Evolutionary conservation across 2,888 invertebrate genomes (phyloP), one percentile per base, ranked within the genome.

Genomic region (Drosophila meridionalis): DNA sequence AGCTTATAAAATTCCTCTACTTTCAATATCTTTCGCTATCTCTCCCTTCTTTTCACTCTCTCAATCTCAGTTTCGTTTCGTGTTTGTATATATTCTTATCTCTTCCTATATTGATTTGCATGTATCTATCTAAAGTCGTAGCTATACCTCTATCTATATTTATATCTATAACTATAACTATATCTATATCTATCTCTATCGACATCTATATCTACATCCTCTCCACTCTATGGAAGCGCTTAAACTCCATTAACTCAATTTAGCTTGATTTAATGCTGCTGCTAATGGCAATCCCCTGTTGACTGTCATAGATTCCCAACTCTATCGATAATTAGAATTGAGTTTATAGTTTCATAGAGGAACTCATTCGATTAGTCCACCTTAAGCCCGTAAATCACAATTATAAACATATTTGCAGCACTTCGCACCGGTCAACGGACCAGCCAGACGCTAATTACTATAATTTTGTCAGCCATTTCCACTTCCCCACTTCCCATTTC

Each of bases 391-490:
- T 68, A 52, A 80, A 73, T 80, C 63, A 70, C 72, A 50, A 66
- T 70, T 74, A 66, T 67, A 76, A 45, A 36, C 70, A 47, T 71
- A 65, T 68, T 71, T 66, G 62, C 52, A 40, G 67, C 56, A 68
- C 56, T 57, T 57, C 38, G 30, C 47, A 55, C 26, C 47, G 59
- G 57, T 55, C 45, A 56, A 59, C 50, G 38, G 52, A 48, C 36
- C 36, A 45, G 36, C 50, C 65, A 47, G 63, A 57, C 69, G 82
- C 71, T 84, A 84, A 84, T 84, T 84, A 76, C 76, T 60, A 59
- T 69, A 70, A 78, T 87, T 84, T 84, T 43, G 79, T 57, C 14
- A 64, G 60, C 48, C 58, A 52, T 68, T 65, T 53, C 32, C 50
- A 3, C n/a, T 50, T 20, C n/a, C 40, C 56, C 30, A 0, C 5